These are phyloP conservation scores for Thymallus thymallus DNA, from an alignment of 2,113 vertebrate genomes.

Conservation along the genomic window DNA sequence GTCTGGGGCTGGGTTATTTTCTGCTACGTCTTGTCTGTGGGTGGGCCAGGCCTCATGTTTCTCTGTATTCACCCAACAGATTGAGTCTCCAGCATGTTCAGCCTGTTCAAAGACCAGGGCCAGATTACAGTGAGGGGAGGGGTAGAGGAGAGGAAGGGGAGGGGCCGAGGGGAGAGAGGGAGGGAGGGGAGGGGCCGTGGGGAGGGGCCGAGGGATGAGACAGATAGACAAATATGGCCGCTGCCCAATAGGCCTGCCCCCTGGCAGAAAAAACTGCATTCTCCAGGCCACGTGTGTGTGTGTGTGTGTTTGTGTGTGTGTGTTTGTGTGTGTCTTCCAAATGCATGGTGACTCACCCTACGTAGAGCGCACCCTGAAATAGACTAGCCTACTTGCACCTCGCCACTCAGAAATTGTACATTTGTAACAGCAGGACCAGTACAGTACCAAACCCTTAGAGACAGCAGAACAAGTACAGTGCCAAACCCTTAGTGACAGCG, in stretches of 20 bases:
- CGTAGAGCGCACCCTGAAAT: slow-evolving; percentile 71
- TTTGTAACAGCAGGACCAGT: too few relatives aligned
- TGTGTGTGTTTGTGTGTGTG: slow-evolving; percentile 21
- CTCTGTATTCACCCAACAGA: slow-evolving; percentile 70
- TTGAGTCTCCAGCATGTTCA: slow-evolving; percentile 66
- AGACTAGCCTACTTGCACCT: slow-evolving; percentile 64
- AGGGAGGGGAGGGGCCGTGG: not conserved
- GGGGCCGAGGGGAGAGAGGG: too few relatives aligned
- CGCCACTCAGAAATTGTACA: slow-evolving; percentile 63
- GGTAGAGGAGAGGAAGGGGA: slow-evolving; percentile 29
- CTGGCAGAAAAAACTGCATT: slow-evolving; percentile 66
- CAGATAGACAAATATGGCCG: slow-evolving; percentile 65
- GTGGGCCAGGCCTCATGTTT: slow-evolving; percentile 63
- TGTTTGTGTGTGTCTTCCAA: slow-evolving; percentile 46
- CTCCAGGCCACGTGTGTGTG: slow-evolving; percentile 52
- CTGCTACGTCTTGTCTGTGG: slow-evolving; percentile 27
- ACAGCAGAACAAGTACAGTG: too few relatives aligned
- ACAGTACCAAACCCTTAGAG: too few relatives aligned
- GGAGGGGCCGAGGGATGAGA: slow-evolving; percentile 12
- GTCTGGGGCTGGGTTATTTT: slow-evolving; percentile 52
- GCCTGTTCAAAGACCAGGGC: slow-evolving; percentile 48
- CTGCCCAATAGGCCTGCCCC: slow-evolving; percentile 68
- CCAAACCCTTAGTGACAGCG: too few relatives aligned
- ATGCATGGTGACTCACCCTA: slow-evolving; percentile 69
- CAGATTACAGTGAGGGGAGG: slow-evolving; percentile 52